Evolutionary conservation across 2,113 vertebrate genomes (phyloP), one percentile per base, ranked within the genome.

Genomic region (Neodon shergylaensis): DNA sequence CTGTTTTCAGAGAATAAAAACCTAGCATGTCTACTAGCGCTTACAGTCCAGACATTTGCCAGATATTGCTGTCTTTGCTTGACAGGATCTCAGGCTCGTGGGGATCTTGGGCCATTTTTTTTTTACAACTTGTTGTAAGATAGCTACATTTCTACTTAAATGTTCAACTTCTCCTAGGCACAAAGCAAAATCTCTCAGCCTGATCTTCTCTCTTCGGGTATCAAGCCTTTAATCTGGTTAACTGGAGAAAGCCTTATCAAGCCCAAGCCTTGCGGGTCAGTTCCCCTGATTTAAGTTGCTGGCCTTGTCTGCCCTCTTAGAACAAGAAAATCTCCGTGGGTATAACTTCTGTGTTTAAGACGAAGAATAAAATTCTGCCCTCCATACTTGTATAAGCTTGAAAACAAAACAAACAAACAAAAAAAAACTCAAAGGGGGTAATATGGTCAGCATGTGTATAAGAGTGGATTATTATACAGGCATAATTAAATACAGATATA

Each of bases 241-340:
- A 78, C 22, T 68, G 44, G 68, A 21, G 3, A 70, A 61, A 90
- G 33, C 76, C 28, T 92, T 76, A 90, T 14, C 52, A 28, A 36
- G 19, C 1, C 36, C 52, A 3, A 86, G 87, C 13, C 61, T 91
- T 91, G 13, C 1, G 26, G 24, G 31, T 91, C 63, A 91, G 17
- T 65, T 86, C 8, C n/a, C 33, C 22, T 87, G 73, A 84, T 83
- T 88, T 93, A 94, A 92, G 19, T 79, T 24, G 5, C 26, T 79
- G 76, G 42, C 22, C 21, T 92, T 79, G 31, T 79, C 42, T 76
- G 33, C 54, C 63, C 6, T 88, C 49, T 96, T 22, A 58, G 33
- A 83, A 79, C n/a, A 88, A 91, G 83, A 95, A 91, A 86, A 91
- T 78, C 83, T 94, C 58, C 22, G 17, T 86, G 88, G 21, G 4